Conservation (phyloP, 1,140 invertebrate genomes). For the Aleiodes sp. region DNA sequence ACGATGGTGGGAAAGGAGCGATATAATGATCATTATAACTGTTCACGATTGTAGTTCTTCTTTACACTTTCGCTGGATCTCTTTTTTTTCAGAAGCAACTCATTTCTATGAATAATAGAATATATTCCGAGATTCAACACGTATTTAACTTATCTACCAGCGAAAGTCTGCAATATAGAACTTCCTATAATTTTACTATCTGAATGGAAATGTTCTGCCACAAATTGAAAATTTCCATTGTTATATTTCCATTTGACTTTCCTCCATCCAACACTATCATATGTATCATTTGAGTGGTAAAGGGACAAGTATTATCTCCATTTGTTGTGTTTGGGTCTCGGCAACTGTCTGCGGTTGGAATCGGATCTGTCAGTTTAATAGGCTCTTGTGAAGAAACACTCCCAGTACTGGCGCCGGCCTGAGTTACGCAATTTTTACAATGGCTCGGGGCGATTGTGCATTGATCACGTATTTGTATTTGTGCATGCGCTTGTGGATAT, state of each 20-base stretch:
- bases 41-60: too few species aligned
- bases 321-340: conserved; percentile 1
- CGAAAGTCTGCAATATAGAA: too few species aligned
- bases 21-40: too few species aligned
- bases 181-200: not conserved
- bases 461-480: conserved; percentile 1
- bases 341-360: not conserved
- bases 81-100: too few species aligned
- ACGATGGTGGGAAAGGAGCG: too few species aligned
- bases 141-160: too few species aligned
- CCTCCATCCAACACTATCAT: not conserved
- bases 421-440: conserved; percentile 32
- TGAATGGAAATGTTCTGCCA: not conserved
- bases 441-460: conserved; percentile 17
- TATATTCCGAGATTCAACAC: too few species aligned
- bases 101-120: too few species aligned
- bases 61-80: too few species aligned
- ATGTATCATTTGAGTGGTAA: not conserved
- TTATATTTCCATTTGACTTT: not conserved
- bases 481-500: conserved; percentile 6
- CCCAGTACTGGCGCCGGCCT: conserved; percentile 20
- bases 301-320: conserved; percentile 2
- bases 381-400: not conserved
- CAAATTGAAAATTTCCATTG: too few species aligned
- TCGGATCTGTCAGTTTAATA: conserved; percentile 9